phyloP scores from a whole-genome alignment of 2,113 vertebrate genomes.

The Machaerirhynchus nigripectus region DNA sequence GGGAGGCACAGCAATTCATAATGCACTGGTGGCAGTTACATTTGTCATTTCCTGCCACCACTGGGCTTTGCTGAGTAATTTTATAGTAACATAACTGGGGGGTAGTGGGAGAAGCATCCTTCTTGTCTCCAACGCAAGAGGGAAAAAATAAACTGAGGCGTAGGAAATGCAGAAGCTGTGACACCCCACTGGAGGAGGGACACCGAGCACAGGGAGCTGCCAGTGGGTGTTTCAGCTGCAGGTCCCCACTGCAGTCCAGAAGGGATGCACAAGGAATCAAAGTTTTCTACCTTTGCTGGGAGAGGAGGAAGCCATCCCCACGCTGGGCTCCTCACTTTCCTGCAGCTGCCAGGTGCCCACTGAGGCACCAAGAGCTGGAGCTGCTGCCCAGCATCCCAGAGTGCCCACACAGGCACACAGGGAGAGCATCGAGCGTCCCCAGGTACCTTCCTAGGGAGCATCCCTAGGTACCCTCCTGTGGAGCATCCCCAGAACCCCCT shows the following conservation, averaged over 20 bases:
- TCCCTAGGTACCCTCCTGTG: neutral
- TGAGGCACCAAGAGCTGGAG: neutral
- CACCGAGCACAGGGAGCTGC: neutral
- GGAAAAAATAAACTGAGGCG: neutral
- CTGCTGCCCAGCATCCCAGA: neutral
- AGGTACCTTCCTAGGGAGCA: neutral
- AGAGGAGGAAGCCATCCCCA: neutral
- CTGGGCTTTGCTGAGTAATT: neutral
- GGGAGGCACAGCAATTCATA: slow-evolving; percentile 3
- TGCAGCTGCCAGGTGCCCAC: neutral
- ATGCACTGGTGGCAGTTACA: neutral
- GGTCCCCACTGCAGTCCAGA: neutral
- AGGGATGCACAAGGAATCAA: neutral
- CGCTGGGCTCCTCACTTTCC: neutral
- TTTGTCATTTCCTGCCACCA: slow-evolving; percentile 37
- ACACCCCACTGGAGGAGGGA: neutral
- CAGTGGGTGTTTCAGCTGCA: accelerated
- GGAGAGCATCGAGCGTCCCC: neutral
- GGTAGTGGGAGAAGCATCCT: neutral
- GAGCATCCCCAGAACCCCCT: no score
- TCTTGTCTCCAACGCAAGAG: neutral
- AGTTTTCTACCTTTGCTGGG: neutral
- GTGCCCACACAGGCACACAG: neutral
- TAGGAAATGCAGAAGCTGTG: neutral
- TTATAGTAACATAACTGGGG: neutral